phyloP scores from a whole-genome alignment of 1,140 invertebrate species.

The Drosophila varians region DNA sequence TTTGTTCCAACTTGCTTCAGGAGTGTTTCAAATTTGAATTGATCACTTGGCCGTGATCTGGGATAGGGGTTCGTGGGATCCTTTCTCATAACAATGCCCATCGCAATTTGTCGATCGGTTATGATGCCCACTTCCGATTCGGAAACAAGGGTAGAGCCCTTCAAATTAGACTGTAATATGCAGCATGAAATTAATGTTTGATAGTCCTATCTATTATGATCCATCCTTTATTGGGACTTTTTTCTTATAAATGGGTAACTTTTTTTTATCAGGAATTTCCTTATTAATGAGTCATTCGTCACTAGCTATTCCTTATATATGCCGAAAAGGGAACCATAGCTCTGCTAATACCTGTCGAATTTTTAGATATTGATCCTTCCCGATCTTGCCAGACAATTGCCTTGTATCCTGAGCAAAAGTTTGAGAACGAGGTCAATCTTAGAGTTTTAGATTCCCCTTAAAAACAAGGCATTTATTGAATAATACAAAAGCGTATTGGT shows the following conservation, averaged over 20 bases:
- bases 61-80: conserved; percentile 62
- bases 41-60: conserved; percentile 66
- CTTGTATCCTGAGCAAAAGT: too few relatives aligned
- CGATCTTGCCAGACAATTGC: too few relatives aligned
- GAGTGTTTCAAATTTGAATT: conserved; percentile 80
- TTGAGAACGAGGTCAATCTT: too few relatives aligned
- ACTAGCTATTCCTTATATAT: too few relatives aligned
- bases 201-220: conserved; percentile 5
- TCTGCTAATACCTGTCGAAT: too few relatives aligned
- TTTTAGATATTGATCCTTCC: too few relatives aligned
- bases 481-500: too few relatives aligned
- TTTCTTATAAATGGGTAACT: not conserved
- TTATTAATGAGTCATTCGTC: not conserved
- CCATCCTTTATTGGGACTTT: conserved; percentile 1
- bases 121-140: conserved; percentile 69
- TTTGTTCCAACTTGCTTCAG: conserved; percentile 52
- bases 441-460: too few relatives aligned
- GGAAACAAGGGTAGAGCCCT: conserved; percentile 7
- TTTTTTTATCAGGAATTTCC: not conserved
- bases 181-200: conserved; percentile 66
- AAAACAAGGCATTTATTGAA: too few relatives aligned
- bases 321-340: too few relatives aligned
- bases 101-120: conserved; percentile 77
- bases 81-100: conserved; percentile 65
- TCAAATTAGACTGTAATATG: conserved; percentile 11